Base-by-base conservation (phyloP, 2,888 invertebrate species). In the Hipparchia sbordonii region DNA sequence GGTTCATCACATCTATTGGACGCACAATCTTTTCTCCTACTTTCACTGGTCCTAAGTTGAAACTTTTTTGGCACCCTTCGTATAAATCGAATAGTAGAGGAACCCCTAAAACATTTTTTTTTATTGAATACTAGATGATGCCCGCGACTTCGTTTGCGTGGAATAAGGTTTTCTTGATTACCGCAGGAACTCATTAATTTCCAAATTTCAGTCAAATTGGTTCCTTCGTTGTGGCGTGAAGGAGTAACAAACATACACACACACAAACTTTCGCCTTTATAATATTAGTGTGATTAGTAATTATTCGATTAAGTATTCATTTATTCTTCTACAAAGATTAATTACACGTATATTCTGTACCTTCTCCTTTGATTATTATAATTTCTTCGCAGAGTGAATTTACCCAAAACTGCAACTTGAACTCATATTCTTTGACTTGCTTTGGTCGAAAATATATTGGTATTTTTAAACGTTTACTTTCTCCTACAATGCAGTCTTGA, bases 1-100 rank as follows among this genome's bases (percentile, higher is more conserved):
- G 91, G 79, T 96, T 96, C 80, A 95, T 87, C n/a, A 96, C 94
- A 75, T 93, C 91, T 68, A 96, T 91, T 71, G 91, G 91, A 70
- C 93, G 94, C 13, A 91, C 86, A 13, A 91, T 89, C 57, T 87
- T 90, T 74, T 94, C 92, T 0, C 95, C 95, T 0, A 95, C 87
- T 84, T 87, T 91, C 0, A 93, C 91, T 9, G 90, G 87, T 9
- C 93, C 93, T 61, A 93, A 80, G 74, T 91, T 86, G 70, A 92
- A 92, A 78, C 87, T 90, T 74, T 92, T 93, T 82, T 93, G 92
- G 74, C 93, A 93, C 6, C 93, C 93, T 80, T 93, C 93, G 72
- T 90, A 93, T 8, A 93, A 84, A 79, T 93, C 93, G 72, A 89
- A 90, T 2, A 93, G 80, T 1, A 93, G 82, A 45, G 91, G 91